Evolutionary conservation across 2,113 vertebrate genomes (phyloP).

Genomic region (Chascanopsetta lugubris): DNA sequence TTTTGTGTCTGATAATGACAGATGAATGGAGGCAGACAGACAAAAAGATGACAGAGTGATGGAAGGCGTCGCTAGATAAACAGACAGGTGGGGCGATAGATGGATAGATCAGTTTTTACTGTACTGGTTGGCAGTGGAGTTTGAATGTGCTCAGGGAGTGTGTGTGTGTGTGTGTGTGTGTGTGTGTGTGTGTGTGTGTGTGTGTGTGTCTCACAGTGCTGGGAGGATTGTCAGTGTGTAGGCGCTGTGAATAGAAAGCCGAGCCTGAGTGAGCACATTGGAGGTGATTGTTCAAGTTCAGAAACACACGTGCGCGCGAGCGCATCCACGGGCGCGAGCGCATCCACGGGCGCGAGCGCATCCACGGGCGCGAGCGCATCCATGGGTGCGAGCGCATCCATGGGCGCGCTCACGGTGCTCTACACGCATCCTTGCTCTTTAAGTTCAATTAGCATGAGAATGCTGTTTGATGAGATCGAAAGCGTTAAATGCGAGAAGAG

Average conservation of each 20-base stretch:
- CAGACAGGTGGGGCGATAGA: slow-evolving; percentile 62
- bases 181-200: no score
- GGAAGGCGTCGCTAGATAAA: slow-evolving; percentile 63
- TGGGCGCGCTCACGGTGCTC: slow-evolving; percentile 17
- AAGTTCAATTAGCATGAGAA: slow-evolving; percentile 81
- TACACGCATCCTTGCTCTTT: slow-evolving; percentile 66
- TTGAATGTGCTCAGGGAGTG: slow-evolving; percentile 55
- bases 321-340: neutral
- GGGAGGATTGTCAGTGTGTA: slow-evolving; percentile 51
- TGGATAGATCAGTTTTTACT: slow-evolving; percentile 63
- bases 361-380: neutral
- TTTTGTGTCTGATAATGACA: slow-evolving; percentile 66
- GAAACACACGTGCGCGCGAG: slow-evolving; percentile 9
- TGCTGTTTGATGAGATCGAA: slow-evolving; percentile 71
- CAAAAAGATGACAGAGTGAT: slow-evolving; percentile 63
- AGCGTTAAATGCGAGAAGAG: slow-evolving; percentile 61
- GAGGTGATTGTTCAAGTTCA: slow-evolving; percentile 46
- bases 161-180: no score
- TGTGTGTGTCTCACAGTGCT: slow-evolving; percentile 53
- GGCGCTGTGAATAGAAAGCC: slow-evolving; percentile 54
- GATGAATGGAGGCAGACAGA: slow-evolving; percentile 66
- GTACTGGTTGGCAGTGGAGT: slow-evolving; percentile 52
- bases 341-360: neutral
- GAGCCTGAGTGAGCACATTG: slow-evolving; percentile 62
- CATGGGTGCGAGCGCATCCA: neutral